Evolutionary conservation across 2,888 invertebrate genomes (phyloP).

Genomic region (Drosophila tanythrix): DNA sequence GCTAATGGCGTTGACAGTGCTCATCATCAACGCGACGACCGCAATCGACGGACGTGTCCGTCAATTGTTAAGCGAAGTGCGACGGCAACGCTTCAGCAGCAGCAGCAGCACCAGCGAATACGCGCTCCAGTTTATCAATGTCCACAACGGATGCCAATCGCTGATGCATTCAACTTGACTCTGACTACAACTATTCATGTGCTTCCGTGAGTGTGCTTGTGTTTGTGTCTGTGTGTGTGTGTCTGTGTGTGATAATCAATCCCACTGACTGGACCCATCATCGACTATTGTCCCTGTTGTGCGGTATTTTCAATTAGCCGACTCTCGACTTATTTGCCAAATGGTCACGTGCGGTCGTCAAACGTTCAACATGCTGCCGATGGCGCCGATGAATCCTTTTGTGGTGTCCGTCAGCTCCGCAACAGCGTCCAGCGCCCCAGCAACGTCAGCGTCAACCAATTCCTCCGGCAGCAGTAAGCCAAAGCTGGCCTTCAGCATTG

Average conservation of each 20-base stretch:
- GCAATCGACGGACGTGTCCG: conserved; percentile 61
- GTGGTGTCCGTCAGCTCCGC: conserved; percentile 72
- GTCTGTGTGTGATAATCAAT: conserved; percentile 4
- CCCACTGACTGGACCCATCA: conserved; percentile 34
- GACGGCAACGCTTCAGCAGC: conserved; percentile 75
- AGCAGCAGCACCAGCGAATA: conserved; percentile 6
- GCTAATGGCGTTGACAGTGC: conserved; percentile 83
- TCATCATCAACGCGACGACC: conserved; percentile 74
- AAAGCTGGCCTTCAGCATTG: conserved; percentile 97
- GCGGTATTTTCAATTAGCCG: conserved; percentile 54
- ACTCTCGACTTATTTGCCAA: conserved; percentile 63
- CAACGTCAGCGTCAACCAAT: conserved; percentile 64
- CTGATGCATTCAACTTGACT: conserved; percentile 65
- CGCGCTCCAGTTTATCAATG: conserved; percentile 78
- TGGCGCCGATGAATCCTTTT: conserved; percentile 89
- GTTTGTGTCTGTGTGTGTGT: neutral
- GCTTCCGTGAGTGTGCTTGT: conserved; percentile 35
- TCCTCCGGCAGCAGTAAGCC: conserved; percentile 88
- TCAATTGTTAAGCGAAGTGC: conserved; percentile 77
- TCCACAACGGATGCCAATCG: conserved; percentile 74
- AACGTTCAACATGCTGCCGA: conserved; percentile 92
- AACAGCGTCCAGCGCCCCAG: conserved; percentile 47
- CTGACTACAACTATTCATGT: conserved; percentile 19
- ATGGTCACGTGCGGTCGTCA: conserved; percentile 85
- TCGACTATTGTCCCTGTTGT: conserved; percentile 38